A percentile compares a stretch with the other conserved stretches of the same genome.
Evolutionary conservation across 2,797 vertebrate species (phyloP).

Genomic region (Numenius phaeopus): DNA sequence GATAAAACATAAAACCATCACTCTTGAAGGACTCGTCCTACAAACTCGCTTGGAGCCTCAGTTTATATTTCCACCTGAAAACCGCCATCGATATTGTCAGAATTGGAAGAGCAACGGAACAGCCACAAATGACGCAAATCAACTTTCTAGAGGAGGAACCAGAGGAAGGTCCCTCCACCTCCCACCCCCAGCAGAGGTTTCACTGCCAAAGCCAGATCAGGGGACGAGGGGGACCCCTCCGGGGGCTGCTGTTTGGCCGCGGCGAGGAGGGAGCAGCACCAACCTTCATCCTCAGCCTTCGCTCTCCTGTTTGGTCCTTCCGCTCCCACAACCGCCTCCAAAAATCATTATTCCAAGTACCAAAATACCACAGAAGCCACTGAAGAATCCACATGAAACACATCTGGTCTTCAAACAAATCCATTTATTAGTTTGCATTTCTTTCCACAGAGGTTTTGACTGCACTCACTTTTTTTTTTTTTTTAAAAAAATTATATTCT

Average conservation of each 20-base stretch:
- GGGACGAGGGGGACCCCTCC: not conserved
- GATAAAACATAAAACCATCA: not conserved
- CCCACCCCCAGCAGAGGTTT: not conserved
- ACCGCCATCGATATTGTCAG: rapidly evolving
- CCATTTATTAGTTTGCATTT: constrained; percentile 62
- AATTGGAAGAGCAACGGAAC: not conserved
- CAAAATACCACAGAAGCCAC: constrained; percentile 71
- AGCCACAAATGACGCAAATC: not conserved
- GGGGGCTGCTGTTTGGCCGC: rapidly evolving
- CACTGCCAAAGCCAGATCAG: not conserved
- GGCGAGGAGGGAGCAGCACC: not conserved
- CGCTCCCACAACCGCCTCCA: not conserved
- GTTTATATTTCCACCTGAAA: not conserved
- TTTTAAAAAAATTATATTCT: not conserved
- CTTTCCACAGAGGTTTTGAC: constrained; percentile 37
- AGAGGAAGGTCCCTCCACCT: not conserved
- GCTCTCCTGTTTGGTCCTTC: not conserved
- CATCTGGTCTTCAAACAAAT: constrained; percentile 54
- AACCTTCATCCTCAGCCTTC: not conserved
- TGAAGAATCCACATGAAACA: constrained; percentile 63
- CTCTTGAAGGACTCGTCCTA: rapidly evolving
- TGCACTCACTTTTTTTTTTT: not conserved
- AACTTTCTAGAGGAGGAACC: not conserved
- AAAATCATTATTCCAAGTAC: constrained; percentile 44
- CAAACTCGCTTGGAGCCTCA: not conserved